A percentile compares a stretch with the other conserved stretches of the same genome.
phyloP scores from a whole-genome alignment of 53 echinoderm and acorn worm species.

The Hippasteria phrygiana region DNA sequence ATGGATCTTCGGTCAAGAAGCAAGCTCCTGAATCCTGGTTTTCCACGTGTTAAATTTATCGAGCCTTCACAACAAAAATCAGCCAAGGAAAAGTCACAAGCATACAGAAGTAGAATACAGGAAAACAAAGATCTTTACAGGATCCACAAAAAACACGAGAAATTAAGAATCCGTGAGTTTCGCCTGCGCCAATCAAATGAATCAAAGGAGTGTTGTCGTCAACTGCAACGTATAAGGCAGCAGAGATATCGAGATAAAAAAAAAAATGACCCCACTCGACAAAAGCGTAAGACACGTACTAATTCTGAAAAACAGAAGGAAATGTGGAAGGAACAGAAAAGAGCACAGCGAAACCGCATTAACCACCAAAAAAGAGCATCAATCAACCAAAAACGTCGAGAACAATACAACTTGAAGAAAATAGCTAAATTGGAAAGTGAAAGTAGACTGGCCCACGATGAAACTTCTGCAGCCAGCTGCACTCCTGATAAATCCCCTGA shows the following conservation, averaged over 20 bases:
- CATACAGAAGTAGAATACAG: neutral
- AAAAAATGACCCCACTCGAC: neutral
- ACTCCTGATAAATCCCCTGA: too few relatives aligned
- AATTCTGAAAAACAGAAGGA: slow-evolving; percentile 1
- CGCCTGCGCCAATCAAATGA: slow-evolving; percentile 5
- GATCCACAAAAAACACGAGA: slow-evolving; percentile 5
- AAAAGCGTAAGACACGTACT: neutral
- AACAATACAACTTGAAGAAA: slow-evolving; percentile 9
- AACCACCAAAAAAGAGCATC: slow-evolving; percentile 14
- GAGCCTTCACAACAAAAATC: neutral
- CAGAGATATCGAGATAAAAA: slow-evolving; percentile 12
- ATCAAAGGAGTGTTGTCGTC: slow-evolving; percentile 17
- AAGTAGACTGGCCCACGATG: neutral
- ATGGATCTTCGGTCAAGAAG: slow-evolving; percentile 19
- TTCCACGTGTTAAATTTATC: neutral
- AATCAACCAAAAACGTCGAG: slow-evolving; percentile 6
- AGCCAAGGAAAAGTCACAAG: slow-evolving; percentile 1
- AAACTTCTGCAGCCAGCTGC: slow-evolving; percentile 11
- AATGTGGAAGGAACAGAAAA: slow-evolving; percentile 32
- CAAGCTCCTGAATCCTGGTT: neutral
- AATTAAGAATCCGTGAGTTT: neutral
- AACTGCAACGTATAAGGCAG: slow-evolving; percentile 15
- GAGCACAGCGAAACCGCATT: neutral
- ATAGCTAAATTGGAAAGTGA: neutral
- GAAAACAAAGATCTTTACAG: neutral